phyloP scores from a whole-genome alignment of 37 sponge, comb jelly and placozoan genomes.

The Crambe crambe region DNA sequence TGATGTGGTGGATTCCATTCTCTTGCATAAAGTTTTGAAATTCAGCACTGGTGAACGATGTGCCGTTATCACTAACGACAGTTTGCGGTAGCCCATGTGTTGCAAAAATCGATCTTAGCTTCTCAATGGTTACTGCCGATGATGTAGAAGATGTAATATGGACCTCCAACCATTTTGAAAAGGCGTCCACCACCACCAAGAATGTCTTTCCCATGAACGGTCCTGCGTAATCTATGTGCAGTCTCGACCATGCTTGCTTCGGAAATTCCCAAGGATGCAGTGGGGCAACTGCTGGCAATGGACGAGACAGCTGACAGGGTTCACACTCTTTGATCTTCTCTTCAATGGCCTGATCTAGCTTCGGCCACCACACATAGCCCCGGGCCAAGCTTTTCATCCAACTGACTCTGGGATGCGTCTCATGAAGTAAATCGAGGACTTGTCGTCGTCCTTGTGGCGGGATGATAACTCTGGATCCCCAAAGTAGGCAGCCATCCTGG shows the following conservation, averaged over 20 bases:
- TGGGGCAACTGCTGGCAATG: constrained; percentile 10
- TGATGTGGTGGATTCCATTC: too few relatives aligned
- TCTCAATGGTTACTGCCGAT: neutral
- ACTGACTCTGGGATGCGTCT: neutral
- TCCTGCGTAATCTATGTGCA: neutral
- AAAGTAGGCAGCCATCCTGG: neutral
- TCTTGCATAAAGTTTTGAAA: too few relatives aligned
- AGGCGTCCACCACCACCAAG: neutral
- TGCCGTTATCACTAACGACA: too few relatives aligned
- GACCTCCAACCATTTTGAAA: neutral
- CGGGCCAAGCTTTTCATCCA: constrained; percentile 11
- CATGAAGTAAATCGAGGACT: neutral
- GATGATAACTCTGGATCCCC: too few relatives aligned
- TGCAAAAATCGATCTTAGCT: neutral
- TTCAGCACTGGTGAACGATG: too few relatives aligned
- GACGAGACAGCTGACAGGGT: neutral
- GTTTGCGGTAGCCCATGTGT: neutral
- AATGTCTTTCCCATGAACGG: neutral
- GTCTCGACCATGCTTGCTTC: neutral
- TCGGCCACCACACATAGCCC: too few relatives aligned
- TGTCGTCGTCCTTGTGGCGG: too few relatives aligned
- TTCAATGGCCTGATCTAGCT: neutral
- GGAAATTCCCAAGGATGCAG: constrained; percentile 11
- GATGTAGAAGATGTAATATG: neutral
- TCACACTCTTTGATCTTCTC: neutral